Conservation (phyloP, 2,797 vertebrate genomes). For the Manis pentadactyla region DNA sequence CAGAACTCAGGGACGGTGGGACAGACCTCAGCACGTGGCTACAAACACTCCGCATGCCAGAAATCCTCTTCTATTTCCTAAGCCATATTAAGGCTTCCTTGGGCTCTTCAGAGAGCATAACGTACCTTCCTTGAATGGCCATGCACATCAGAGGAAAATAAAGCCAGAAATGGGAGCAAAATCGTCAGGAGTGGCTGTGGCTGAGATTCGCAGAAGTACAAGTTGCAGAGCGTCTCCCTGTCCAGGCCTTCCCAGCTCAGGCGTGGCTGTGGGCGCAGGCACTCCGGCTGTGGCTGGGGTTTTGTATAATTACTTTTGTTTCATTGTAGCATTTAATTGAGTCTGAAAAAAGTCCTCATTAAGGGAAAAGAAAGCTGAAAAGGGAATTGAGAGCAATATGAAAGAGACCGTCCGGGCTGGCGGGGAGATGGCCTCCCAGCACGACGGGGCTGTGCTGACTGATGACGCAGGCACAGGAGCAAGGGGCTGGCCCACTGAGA, state of each 20-base stretch:
- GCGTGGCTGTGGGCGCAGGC: fast-evolving
- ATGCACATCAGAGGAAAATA: fast-evolving
- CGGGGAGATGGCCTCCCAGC: fast-evolving
- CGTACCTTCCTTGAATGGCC: not conserved
- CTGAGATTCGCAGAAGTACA: fast-evolving
- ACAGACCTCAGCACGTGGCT: not conserved
- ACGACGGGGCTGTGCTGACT: not conserved
- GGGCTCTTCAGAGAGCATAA: not conserved
- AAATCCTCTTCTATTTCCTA: no score
- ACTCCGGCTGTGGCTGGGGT: not conserved
- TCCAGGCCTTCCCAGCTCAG: not conserved
- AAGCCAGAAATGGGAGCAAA: not conserved
- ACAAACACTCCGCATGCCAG: not conserved
- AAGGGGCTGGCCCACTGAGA: not conserved
- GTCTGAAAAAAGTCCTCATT: not conserved
- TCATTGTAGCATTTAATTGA: not conserved
- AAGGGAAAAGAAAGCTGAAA: not conserved
- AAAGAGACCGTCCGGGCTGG: not conserved
- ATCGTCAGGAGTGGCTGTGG: fast-evolving
- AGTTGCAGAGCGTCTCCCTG: no score
- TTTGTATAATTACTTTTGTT: not conserved
- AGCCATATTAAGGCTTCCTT: not conserved
- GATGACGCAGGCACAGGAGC: fast-evolving
- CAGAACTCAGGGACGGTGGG: no score
- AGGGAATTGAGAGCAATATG: not conserved